Evolutionary conservation across 2,888 invertebrate species (phyloP).

Genomic region (Catocala sponsa): DNA sequence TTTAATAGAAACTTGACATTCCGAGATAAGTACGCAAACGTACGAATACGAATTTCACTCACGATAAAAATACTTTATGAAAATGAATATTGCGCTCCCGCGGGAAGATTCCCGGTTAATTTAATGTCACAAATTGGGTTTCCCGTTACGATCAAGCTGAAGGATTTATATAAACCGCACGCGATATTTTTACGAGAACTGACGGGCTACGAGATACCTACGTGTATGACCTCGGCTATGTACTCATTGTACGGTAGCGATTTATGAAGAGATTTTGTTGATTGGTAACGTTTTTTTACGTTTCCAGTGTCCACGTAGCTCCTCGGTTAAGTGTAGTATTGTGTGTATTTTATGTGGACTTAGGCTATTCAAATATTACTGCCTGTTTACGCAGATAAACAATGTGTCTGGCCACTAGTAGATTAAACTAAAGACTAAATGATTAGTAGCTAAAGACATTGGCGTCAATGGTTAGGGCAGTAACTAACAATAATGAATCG

Average conservation of each 20-base stretch:
- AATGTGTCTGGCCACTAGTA: no score
- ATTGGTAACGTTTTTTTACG: not conserved
- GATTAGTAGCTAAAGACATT: no score
- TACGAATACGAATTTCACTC: constrained; percentile 21
- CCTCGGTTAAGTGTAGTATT: not conserved
- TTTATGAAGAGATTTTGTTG: constrained; percentile 6
- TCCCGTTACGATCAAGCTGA: constrained; percentile 53
- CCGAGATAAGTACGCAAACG: constrained; percentile 3
- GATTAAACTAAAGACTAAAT: no score
- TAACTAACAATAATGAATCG: no score
- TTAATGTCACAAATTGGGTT: constrained; percentile 61
- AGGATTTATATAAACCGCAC: constrained; percentile 55
- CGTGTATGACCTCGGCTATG: not conserved
- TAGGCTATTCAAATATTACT: no score
- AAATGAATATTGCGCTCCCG: constrained; percentile 54
- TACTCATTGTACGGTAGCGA: not conserved
- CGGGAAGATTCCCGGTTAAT: constrained; percentile 48
- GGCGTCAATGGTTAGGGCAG: no score
- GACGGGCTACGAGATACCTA: constrained; percentile 19
- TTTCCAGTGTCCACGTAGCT: not conserved
- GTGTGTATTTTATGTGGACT: no score
- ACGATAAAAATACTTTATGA: constrained; percentile 51
- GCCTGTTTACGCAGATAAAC: no score
- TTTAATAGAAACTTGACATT: constrained; percentile 12
- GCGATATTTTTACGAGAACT: constrained; percentile 51